Conservation (phyloP, 2,113 vertebrate genomes). For the Tricholaema leucomelas region DNA sequence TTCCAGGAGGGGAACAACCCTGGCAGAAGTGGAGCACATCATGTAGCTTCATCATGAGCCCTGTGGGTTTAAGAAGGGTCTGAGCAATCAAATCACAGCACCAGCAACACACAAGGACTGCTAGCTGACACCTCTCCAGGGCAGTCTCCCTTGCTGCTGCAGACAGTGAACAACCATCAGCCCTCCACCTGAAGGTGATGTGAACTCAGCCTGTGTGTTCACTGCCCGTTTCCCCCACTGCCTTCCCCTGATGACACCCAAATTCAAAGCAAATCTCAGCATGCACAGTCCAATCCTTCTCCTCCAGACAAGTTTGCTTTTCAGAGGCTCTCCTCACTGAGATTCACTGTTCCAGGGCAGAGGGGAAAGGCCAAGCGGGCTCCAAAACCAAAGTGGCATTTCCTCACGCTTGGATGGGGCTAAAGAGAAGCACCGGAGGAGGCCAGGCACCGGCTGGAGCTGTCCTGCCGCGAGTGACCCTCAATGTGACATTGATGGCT, state of each 20-base stretch:
- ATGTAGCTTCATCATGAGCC: accelerated
- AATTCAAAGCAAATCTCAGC: background rate
- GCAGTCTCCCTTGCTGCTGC: background rate
- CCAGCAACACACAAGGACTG: accelerated
- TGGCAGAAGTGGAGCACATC: background rate
- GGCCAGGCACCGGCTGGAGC: background rate
- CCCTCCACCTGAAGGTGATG: accelerated
- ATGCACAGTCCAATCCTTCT: background rate
- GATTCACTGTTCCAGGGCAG: accelerated
- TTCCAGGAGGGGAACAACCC: background rate
- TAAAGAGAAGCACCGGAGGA: background rate
- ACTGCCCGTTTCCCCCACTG: background rate
- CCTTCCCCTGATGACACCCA: background rate
- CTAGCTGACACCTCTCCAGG: background rate
- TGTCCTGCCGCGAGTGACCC: conserved; percentile 60
- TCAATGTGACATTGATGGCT: conserved; percentile 73
- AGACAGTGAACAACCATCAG: background rate
- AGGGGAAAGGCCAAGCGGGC: background rate
- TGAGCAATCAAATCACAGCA: background rate
- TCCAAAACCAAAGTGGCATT: background rate
- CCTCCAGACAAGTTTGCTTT: background rate
- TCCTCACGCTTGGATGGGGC: background rate
- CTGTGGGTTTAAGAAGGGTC: accelerated
- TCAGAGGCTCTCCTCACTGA: background rate
- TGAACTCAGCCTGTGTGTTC: background rate